Conservation (phyloP, 1,140 invertebrate genomes). For the Coptotermes formosanus region DNA sequence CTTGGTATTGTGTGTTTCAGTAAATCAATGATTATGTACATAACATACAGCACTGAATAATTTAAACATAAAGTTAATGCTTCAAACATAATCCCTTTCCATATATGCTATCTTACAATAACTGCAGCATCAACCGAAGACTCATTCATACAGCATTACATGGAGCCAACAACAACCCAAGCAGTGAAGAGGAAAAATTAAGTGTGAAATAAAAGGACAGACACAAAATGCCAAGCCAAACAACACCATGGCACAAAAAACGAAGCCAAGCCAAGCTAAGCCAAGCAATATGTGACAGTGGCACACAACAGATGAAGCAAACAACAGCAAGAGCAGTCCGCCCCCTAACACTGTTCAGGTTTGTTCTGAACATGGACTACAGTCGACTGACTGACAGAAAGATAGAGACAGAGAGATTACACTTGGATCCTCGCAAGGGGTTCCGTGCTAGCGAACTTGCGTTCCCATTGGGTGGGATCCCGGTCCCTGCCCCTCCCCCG, state of each 20-base stretch:
- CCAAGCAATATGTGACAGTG: neutral
- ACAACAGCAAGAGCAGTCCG: slow-evolving; percentile 38
- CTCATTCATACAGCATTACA: neutral
- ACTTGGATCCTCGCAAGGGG: slow-evolving; percentile 77
- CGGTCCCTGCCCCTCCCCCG: slow-evolving; percentile 39
- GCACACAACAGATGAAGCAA: neutral
- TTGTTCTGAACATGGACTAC: neutral
- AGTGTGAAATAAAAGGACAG: neutral
- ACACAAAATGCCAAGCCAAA: neutral
- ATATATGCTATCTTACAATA: neutral
- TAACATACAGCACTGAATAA: too few species aligned
- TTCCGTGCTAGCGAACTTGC: slow-evolving; percentile 60
- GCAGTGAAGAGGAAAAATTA: neutral
- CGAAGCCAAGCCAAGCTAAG: neutral
- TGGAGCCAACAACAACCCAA: neutral
- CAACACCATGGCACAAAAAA: neutral
- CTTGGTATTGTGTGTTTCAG: too few species aligned
- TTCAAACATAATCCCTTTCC: neutral
- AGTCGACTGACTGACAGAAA: slow-evolving; percentile 26
- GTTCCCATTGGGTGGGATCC: slow-evolving; percentile 35
- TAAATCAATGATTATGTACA: too few species aligned
- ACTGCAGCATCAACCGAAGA: neutral
- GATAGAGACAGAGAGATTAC: slow-evolving; percentile 53
- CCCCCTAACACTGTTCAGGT: slow-evolving; percentile 41
- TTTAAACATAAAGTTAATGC: neutral